Base-by-base conservation (phyloP, 2,113 vertebrate genomes). In the Sigmodon hispidus region DNA sequence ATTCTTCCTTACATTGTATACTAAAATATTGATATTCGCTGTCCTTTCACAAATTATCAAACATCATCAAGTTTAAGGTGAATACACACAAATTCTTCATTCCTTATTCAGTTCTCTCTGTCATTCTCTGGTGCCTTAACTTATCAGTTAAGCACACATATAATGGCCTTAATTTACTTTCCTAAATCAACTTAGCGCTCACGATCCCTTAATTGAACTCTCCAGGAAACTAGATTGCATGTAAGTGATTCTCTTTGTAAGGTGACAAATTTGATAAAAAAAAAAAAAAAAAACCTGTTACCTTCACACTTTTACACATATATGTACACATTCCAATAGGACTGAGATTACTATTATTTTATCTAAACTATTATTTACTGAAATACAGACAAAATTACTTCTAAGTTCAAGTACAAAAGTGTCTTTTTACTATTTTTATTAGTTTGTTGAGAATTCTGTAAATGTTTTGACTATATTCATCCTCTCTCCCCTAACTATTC, bases 391-490 rank as follows among this genome's bases (percentile, higher is more conserved):
- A 94, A 96, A 95, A 92, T 89, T 15, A 95, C 94, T 94, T 94
- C 96, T 94, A 97, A 97, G 76, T 91, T 97, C 90, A 96, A 96
- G 75, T 61, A 96, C 93, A 97, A 91, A 59, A 90, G n/a, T 95
- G 76, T 70, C 22, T 83, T 43, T 83, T 12, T 83, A 43, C 17
- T 43, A 43, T 10, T 83, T 22, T 43, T 26, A 43, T 26, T 63
- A 45, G 24, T 61, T 83, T 63, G 15, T 31, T 84, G 26, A 84
- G 4, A 45, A 63, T 45, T 84, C 57, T 5, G 7, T 31, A 61
- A 16, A 31, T 63, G 9, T 61, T 31, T 63, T 61, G 24, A 31
- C 63, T 26, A 43, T 63, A 63, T 19, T 84, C 8, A 84, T 40
- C 15, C 80, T 45, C 26, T 29, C 13, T 83, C 22, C 3, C 1